These are phyloP conservation scores for Phoxinus dragarum DNA, from an alignment of 2,797 vertebrate genomes.

Conservation along the genomic window DNA sequence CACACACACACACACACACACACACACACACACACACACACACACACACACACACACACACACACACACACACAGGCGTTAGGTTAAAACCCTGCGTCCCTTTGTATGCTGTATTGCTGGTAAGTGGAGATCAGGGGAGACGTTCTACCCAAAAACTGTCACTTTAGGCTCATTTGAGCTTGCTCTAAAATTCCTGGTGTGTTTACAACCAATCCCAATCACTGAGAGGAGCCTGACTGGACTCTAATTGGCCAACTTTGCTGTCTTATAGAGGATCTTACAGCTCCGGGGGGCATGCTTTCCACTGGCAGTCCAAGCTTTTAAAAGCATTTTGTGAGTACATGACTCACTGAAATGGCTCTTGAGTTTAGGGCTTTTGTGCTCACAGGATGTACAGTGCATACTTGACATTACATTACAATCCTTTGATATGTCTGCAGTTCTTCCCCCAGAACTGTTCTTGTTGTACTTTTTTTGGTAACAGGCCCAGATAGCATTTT, in stretches of 20 bases:
- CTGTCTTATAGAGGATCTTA: conserved; percentile 50
- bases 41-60: background rate
- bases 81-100: background rate
- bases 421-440: conserved; percentile 7
- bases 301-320: conserved; percentile 19
- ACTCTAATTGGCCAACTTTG: conserved; percentile 49
- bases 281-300: conserved; percentile 51
- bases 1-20: too few species aligned
- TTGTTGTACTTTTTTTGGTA: conserved; percentile 16
- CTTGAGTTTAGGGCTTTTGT: conserved; percentile 28
- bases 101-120: background rate
- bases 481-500: background rate
- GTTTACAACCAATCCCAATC: conserved; percentile 33
- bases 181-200: conserved; percentile 9
- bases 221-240: conserved; percentile 24
- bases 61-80: conserved; percentile 2
- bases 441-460: background rate
- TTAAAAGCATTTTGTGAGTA: conserved; percentile 32
- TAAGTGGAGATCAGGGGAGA: background rate
- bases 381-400: conserved; percentile 3
- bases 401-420: conserved; percentile 3
- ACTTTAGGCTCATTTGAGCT: conserved; percentile 9
- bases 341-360: conserved; percentile 38
- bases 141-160: background rate
- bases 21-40: too few species aligned